Base-by-base conservation (phyloP, 2,888 invertebrate genomes). In the Synanthedon vespiformis region DNA sequence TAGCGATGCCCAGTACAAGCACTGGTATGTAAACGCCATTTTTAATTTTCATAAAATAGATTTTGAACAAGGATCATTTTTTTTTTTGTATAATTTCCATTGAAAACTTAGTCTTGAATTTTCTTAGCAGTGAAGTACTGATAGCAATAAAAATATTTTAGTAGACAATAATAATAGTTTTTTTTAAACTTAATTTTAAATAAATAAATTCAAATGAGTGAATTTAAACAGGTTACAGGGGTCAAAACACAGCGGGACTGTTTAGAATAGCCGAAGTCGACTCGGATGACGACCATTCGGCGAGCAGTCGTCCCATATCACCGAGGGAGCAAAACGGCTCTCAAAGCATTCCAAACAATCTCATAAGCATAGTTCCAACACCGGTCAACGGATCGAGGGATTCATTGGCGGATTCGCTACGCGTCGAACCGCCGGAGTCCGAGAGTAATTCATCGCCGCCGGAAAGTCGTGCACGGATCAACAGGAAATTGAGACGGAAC, bases 1-100 rank as follows among this genome's bases (percentile, higher is more conserved):
- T 90, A 62, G 89, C 91, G 58, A 81, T 89, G 58, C 92, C 92
- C 12, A 92, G 92, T 67, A 92, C 92, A 49, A 92, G 92, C 64
- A 90, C 92, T 62, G 92, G 92, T 70, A 70, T 14, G 12, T 34
- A 34, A 58, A 68, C 56, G 47, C 14, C 34, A 6, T 51, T 10
- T 51, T n/a, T 34, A 52, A 18, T 34, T 34, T 13, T 40, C n/a
- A 48, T 40, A n/a, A 12, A 50, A 49, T 40, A 49, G 14, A 40
- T 22, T 41, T 50, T 48, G 49, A 50, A 34, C 27, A 34, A 2
- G 27, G 8, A 34, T 8, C 27, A 40, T 51, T 14, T 40, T 52
- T 34, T 52, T 55, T 53, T 50, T 2, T 34, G 1, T 34, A 34
- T 34, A 34, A 34, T 8, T 34, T 34, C 8, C 8, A 34, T 8